Evolutionary conservation across 1,140 invertebrate species (phyloP).

Genomic region (Eurosta solidaginis): DNA sequence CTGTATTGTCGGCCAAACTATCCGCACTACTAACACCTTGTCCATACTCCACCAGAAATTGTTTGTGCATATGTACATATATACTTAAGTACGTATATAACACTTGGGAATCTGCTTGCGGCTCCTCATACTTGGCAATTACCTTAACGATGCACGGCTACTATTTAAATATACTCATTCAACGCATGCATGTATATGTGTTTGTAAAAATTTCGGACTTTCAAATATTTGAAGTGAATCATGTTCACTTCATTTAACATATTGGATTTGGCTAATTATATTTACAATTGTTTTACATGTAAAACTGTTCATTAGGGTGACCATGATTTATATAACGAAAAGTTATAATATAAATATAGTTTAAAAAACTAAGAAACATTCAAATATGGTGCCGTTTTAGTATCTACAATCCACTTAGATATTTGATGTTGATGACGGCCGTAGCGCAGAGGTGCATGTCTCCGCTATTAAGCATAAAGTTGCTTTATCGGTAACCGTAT

Average conservation of each 20-base stretch:
- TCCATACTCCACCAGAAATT: too few species aligned
- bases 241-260: slow-evolving; percentile 2
- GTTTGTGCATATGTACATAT: neutral
- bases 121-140: neutral
- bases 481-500: too few species aligned
- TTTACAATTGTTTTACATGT: neutral
- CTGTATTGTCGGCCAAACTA: neutral
- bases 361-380: too few species aligned
- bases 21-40: neutral
- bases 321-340: too few species aligned
- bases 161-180: neutral
- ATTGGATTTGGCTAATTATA: slow-evolving; percentile 10
- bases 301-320: too few species aligned
- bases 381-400: too few species aligned
- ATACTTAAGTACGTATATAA: neutral
- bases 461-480: too few species aligned
- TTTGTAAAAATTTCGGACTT: neutral
- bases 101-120: neutral
- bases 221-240: neutral
- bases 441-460: too few species aligned
- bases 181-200: too few species aligned
- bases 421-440: too few species aligned
- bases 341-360: too few species aligned
- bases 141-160: neutral
- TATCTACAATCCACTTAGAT: too few species aligned